Percentiles rank a stretch among this genome's conserved stretches.
phyloP scores from a whole-genome alignment of 1,140 invertebrate species.

The Lepeophtheirus salmonis region DNA sequence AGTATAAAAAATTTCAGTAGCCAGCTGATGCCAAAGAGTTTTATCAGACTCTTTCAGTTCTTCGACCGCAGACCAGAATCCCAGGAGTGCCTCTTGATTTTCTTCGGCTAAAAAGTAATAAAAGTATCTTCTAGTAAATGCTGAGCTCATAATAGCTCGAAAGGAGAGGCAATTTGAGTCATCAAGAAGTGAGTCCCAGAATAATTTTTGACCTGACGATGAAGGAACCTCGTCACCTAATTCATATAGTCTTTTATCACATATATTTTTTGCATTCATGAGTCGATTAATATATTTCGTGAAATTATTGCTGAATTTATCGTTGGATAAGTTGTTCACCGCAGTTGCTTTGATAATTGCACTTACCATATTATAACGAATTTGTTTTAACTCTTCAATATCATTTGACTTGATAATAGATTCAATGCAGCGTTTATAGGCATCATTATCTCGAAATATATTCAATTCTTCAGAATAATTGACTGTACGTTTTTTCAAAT shows the following conservation, averaged over 20 bases:
- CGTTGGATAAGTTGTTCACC: slow-evolving; percentile 63
- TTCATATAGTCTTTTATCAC: slow-evolving; percentile 52
- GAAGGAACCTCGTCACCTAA: slow-evolving; percentile 58
- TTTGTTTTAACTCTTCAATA: slow-evolving; percentile 58
- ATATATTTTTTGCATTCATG: slow-evolving; percentile 52
- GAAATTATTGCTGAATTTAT: slow-evolving; percentile 41
- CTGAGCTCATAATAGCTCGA: slow-evolving; percentile 29
- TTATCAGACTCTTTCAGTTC: slow-evolving; percentile 50
- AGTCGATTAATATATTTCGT: slow-evolving; percentile 44
- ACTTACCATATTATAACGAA: slow-evolving; percentile 60
- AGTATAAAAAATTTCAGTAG: slow-evolving; percentile 69
- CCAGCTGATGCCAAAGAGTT: slow-evolving; percentile 61
- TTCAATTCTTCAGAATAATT: not conserved
- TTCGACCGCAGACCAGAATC: slow-evolving; percentile 72
- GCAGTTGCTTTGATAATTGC: slow-evolving; percentile 85
- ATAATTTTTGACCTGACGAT: slow-evolving; percentile 28
- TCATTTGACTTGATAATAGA: slow-evolving; percentile 60
- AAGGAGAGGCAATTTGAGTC: slow-evolving; percentile 27
- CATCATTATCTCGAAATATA: slow-evolving; percentile 45
- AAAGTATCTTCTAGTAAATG: slow-evolving; percentile 39
- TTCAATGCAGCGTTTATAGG: slow-evolving; percentile 69
- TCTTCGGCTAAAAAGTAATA: slow-evolving; percentile 58
- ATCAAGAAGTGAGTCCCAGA: no score
- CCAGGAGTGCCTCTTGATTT: slow-evolving; percentile 53
- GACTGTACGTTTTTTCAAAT: not conserved